Evolutionary conservation across 2,113 vertebrate genomes (phyloP), one percentile per base, ranked within the genome.

Genomic region (Thunnus maccoyii): DNA sequence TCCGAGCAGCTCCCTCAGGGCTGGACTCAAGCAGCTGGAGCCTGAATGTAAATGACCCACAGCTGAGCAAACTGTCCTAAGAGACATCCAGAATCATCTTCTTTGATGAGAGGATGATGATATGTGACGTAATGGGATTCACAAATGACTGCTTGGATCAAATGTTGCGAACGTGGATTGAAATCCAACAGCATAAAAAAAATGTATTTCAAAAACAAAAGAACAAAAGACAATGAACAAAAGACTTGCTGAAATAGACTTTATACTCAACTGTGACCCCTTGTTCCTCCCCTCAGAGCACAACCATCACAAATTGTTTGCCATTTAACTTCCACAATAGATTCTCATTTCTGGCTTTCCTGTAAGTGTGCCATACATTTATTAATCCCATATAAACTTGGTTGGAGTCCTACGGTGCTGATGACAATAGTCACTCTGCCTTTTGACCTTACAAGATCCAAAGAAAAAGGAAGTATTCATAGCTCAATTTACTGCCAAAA

Each of bases 1-100:
- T 46, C 55, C 11, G 78, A 61, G 80, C 79, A 79, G 78, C 22
- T 80, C 90, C 89, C 90, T 78, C 70, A 75, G 88, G 89, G 86
- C 72, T 84, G 56, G 46, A 61, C 68, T 64, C 69, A 30, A 54
- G 76, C 90, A 85, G 86, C 80, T 86, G 85, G 5, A 87, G 84
- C 78, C 85, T 64, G 2, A 74, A 82, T 75, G 5, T 62, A 76
- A 85, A 82, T 50, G 87, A 57, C 86, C 87, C 78, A n/a, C 62
- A 83, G 91, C 82, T 25, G 51, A 80, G 82, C 15, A 16, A 51
- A 63, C 1, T 7, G 76, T 80, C 62, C 27, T 5, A 60, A 52
- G 5, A 65, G 48, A 61, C 54, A 63, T 41, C 30, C 60, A 15
- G 30, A 64, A 75, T 63, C 17, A 47, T 30, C 32, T 2, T 17